A percentile compares a stretch with the other conserved stretches of the same genome.
These are phyloP conservation scores for Atta colombica DNA, from an alignment of 1,140 invertebrate genomes.

Conservation along the genomic window DNA sequence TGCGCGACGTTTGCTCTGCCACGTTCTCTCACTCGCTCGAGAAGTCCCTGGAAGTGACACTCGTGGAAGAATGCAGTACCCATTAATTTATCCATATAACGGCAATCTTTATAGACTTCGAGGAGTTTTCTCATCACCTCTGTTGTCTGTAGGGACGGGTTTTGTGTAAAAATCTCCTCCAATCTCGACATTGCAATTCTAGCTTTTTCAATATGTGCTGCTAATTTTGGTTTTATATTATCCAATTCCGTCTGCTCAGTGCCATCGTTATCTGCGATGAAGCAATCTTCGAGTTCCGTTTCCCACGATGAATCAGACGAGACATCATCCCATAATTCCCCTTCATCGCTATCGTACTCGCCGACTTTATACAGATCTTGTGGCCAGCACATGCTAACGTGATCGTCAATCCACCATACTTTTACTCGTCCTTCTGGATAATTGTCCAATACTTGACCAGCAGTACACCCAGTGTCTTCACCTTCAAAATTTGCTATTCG, in stretches of 20 bases:
- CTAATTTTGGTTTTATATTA: conserved; percentile 89
- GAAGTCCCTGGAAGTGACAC: conserved; percentile 90
- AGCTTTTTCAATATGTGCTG: conserved; percentile 92
- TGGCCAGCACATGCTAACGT: conserved; percentile 95
- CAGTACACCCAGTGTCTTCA: conserved; percentile 91
- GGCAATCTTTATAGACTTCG: conserved; percentile 94
- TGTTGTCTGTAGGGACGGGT: conserved; percentile 91
- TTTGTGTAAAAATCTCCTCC: conserved; percentile 92
- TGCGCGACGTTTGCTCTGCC: conserved; percentile 87
- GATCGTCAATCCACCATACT: conserved; percentile 96
- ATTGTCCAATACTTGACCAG: conserved; percentile 96
- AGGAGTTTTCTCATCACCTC: conserved; percentile 93
- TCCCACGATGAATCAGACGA: conserved; percentile 92
- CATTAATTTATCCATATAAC: conserved; percentile 94
- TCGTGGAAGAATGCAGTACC: conserved; percentile 95
- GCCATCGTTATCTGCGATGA: conserved; percentile 83
- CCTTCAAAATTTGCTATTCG: conserved; percentile 93
- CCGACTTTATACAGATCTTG: conserved; percentile 93
- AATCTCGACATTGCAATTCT: conserved; percentile 91
- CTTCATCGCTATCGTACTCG: conserved; percentile 93
- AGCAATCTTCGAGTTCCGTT: conserved; percentile 90
- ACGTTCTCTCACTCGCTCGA: conserved; percentile 88
- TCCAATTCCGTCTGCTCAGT: conserved; percentile 81
- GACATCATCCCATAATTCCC: conserved; percentile 92
- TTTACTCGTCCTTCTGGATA: conserved; percentile 93